Percentiles rank a stretch among this genome's conserved stretches.
These are phyloP conservation scores for Vanessa tameamea DNA, from an alignment of 1,140 invertebrate genomes.

Conservation along the genomic window DNA sequence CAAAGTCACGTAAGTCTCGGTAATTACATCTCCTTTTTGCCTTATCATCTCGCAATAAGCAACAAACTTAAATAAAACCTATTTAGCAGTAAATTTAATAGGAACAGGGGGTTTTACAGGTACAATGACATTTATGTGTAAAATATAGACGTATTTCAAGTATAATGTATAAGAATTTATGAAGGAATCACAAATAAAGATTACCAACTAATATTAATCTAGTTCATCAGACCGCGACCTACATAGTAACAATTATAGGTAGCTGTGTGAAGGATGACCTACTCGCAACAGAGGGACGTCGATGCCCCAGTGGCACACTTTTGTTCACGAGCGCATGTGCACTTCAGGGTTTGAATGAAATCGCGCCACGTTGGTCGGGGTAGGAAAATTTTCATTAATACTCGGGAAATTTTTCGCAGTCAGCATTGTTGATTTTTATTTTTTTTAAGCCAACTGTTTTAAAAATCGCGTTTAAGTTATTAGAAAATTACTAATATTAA, in stretches of 20 bases:
- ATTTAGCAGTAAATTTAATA: too few species aligned
- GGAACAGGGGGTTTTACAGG: too few species aligned
- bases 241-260: conserved; percentile 61
- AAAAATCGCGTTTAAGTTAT: neutral
- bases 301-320: conserved; percentile 72
- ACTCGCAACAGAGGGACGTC: conserved; percentile 56
- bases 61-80: too few species aligned
- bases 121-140: too few species aligned
- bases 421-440: neutral
- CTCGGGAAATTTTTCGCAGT: conserved; percentile 25
- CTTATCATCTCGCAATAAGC: too few species aligned
- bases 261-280: conserved; percentile 61
- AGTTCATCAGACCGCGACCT: conserved; percentile 57
- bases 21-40: too few species aligned
- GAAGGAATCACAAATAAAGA: too few species aligned
- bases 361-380: conserved; percentile 27
- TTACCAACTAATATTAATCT: conserved; percentile 15
- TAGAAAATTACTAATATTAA: neutral
- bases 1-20: too few species aligned
- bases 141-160: too few species aligned
- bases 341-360: conserved; percentile 55
- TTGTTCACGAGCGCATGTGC: conserved; percentile 58
- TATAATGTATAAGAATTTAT: too few species aligned
- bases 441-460: neutral
- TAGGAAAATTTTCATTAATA: conserved; percentile 26